Evolutionary conservation across 1,140 invertebrate species (phyloP).

Genomic region (Stratiolaelaps scimitus): DNA sequence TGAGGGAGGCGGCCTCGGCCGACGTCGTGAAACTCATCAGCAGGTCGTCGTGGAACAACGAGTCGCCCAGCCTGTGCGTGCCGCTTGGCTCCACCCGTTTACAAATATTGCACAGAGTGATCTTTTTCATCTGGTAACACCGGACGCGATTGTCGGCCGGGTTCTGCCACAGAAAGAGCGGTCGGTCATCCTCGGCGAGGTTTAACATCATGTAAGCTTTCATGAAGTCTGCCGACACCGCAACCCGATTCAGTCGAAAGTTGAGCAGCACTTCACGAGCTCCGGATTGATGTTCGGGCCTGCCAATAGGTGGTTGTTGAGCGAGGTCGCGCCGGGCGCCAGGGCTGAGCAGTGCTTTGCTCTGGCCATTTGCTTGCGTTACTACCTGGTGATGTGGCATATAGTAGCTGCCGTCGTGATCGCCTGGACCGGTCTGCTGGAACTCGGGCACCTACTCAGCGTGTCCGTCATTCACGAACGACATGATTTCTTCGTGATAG

Average conservation of each 20-base stretch:
- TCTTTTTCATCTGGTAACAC: not conserved
- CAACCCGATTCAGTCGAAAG: not conserved
- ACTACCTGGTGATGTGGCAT: not conserved
- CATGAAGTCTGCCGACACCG: not conserved
- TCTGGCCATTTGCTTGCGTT: not conserved
- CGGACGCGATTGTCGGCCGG: not conserved
- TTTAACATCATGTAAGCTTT: not conserved
- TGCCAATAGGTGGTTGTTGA: conserved; percentile 24
- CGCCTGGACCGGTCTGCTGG: not conserved
- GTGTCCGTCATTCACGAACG: not conserved
- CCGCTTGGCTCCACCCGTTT: not conserved
- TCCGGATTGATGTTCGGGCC: conserved; percentile 22
- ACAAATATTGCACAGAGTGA: not conserved
- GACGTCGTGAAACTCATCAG: not conserved
- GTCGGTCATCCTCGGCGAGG: not conserved
- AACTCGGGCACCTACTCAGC: too few species aligned
- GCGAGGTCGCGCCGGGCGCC: conserved; percentile 6
- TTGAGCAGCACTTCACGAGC: not conserved
- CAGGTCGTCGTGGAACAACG: not conserved
- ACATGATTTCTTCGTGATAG: not conserved
- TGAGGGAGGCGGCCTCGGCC: not conserved
- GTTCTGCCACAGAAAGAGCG: not conserved
- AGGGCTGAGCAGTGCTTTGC: not conserved
- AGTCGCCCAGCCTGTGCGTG: not conserved
- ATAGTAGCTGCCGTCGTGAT: not conserved